Base-by-base conservation (phyloP, 2,113 vertebrate genomes). In the Pterocles orientalis region DNA sequence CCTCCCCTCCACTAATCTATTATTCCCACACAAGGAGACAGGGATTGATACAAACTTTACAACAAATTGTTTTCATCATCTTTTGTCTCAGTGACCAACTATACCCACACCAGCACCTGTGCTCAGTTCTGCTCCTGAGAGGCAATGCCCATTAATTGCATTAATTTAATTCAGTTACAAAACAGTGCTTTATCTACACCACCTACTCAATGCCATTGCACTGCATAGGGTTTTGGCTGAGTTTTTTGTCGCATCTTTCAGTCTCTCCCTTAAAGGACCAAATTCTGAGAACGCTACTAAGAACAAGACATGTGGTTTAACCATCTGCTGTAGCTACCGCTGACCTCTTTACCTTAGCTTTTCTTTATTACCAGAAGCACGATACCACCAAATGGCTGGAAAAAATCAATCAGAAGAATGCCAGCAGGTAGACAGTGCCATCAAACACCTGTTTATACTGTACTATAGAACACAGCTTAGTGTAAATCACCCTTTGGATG, bases 281-380 rank as follows among this genome's bases (percentile, higher is more conserved):
- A 85, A 77, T 8, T 43, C 50, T 51, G n/a, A 88, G 54, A 80
- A 26, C 18, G 20, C 48, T 82, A 33, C 48, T 12, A 79, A 56
- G 36, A 53, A 89, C 56, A 75, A 75, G 56, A 75, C 57, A 80
- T 58, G 51, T 82, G 54, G 73, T 88, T 95, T 88, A 90, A 77
- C 54, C 45, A 88, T 86, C 77, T 94, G 61, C 57, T 87, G 45
- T 61, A 80, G 81, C 69, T 85, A 68, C 29, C 0, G 4, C 54
- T 92, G 66, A 96, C 75, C 81, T 91, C 83, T 91, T 92, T 95
- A 84, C 77, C 70, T 96, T 62, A 54, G 34, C 14, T 93, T 23
- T 65, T 45, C 72, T 81, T 72, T 85, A 81, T 94, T 82, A 50
- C 25, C 57, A 92, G 25, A 56, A 78, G 60, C 31, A 64, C 17